Evolutionary conservation across 2,797 vertebrate genomes (phyloP), one percentile per base, ranked within the genome.

Genomic region (Tamandua tetradactyla): DNA sequence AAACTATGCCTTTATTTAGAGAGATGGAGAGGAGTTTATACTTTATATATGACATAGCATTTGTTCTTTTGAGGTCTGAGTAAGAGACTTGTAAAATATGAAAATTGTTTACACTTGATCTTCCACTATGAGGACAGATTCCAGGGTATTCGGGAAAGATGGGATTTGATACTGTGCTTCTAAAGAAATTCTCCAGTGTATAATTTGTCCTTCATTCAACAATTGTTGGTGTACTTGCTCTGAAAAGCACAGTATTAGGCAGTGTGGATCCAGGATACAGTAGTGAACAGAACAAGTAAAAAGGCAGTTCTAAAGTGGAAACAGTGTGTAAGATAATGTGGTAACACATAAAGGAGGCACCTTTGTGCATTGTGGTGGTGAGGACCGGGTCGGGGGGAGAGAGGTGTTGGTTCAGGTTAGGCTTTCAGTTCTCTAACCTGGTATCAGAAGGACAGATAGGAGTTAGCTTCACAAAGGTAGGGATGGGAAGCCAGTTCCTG

Each of bases 51-150:
- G 86, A 52, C 76, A 57, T 71, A 93, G 25, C 23, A 23, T 71
- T 95, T 84, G 17, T 49, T 81, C n/a, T 90, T 76, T 90, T 83
- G 82, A 93, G 74, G 25, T 81, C 59, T 86, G 68, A 84, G 52
- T 74, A 71, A 81, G 35, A 91, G 74, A 81, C 42, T 59, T 62
- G 37, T 49, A 40, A 85, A 89, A 22, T 30, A 37, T 66, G 47
- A 81, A n/a, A 8, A 59, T 40, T 87, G 44, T 85, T 78, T 57
- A 47, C 42, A 72, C 3, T 66, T 81, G 47, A 72, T 14, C 71
- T 49, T 42, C 22, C 35, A 18, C 52, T 78, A 11, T 82, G 40
- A 82, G 52, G 55, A 68, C 14, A 40, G 22, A 71, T 81, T 72
- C 12, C 49, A 44, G n/a, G 40, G 47, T 79, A 66, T 82, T 82